Evolutionary conservation across 1,140 invertebrate genomes (phyloP), one percentile per base, ranked within the genome.

Genomic region (Bicyclus anynana): DNA sequence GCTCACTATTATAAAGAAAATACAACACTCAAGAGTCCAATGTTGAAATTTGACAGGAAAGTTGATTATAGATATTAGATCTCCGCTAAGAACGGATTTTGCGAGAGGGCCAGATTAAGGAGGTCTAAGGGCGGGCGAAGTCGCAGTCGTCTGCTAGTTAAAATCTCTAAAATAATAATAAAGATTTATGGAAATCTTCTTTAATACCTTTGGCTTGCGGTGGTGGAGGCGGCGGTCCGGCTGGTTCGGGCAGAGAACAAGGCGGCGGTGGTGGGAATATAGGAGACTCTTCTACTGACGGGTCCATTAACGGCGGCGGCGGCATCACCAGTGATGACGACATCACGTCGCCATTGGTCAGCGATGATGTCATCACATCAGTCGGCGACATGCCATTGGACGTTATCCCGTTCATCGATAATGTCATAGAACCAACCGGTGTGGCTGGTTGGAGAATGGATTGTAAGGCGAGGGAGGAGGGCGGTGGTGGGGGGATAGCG

Each of bases 221-320:
- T 16, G 80, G 72, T 9, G 84, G 84, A 26, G 70, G 94, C 2
- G 94, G 94, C 0, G 93, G 94, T 42, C 91, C 92, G 2, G 92
- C 94, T 0, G 94, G 94, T 69, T 95, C 94, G 4, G 94, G 94
- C 49, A 95, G 83, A 47, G 92, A 91, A 47, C 81, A 80, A 3
- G 54, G 40, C 0, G 80, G 66, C 12, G 89, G 90, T 40, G 88
- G 81, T 1, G 84, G 81, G 67, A 82, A 84, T 53, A 68, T 62
- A 1, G 77, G 80, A 1, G 75, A 84, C 23, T 75, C 66, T 40
- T 79, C 73, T 21, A 47, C 35, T 1, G 53, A 29, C 0, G 58
- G 53, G 38, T 70, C 77, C 35, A 66, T 17, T 2, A 59, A 53
- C 27, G 77, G 80, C 6, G 81, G 81, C 13, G 81, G 81, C 1